phyloP scores from a whole-genome alignment of 2,797 vertebrate genomes.

The Lacerta agilis region DNA sequence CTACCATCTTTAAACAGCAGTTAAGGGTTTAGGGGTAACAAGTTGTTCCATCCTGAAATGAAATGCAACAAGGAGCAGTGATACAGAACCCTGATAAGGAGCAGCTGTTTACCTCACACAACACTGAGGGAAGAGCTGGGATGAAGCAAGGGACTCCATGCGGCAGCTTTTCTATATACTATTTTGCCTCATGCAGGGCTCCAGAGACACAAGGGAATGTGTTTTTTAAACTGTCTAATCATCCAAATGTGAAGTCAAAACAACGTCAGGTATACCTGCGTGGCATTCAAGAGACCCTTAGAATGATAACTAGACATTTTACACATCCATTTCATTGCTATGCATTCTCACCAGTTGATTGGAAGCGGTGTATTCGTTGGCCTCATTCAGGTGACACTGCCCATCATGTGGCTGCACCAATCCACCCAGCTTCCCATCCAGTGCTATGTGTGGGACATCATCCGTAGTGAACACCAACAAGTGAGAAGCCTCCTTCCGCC shows the following conservation, averaged over 20 bases:
- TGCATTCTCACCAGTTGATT: constrained; percentile 87
- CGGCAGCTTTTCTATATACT: background rate
- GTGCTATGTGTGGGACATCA: constrained; percentile 93
- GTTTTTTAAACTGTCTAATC: background rate
- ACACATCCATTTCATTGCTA: background rate
- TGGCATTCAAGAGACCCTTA: too few relatives aligned
- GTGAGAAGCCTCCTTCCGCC: constrained; percentile 95
- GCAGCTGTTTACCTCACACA: too few relatives aligned
- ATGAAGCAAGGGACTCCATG: background rate
- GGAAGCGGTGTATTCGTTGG: constrained; percentile 91
- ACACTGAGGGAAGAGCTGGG: background rate
- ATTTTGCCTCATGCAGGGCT: background rate
- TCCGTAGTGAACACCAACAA: constrained; percentile 95
- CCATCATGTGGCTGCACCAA: constrained; percentile 95
- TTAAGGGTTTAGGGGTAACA: background rate
- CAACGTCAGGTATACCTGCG: background rate
- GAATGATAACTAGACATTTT: background rate
- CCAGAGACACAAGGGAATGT: background rate
- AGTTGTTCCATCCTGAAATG: background rate
- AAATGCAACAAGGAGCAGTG: background rate
- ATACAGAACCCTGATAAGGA: background rate
- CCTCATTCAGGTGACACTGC: constrained; percentile 89
- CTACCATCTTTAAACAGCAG: background rate
- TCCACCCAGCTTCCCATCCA: constrained; percentile 94
- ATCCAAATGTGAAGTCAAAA: background rate